Evolutionary conservation across 1,140 invertebrate genomes (phyloP).

Genomic region (Hestina assimilis): DNA sequence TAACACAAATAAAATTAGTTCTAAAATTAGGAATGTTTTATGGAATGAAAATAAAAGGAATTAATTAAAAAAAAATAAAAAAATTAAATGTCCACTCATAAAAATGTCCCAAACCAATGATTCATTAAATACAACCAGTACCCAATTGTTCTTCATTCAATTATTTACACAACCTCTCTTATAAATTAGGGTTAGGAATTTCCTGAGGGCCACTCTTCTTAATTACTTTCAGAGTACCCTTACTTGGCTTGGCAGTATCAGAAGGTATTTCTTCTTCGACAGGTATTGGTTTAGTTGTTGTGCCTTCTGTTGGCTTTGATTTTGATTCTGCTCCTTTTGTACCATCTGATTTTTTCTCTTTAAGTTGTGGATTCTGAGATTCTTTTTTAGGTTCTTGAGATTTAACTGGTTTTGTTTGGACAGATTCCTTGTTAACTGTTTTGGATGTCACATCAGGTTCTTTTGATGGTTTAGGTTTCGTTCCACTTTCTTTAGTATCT

Average conservation of each 20-base stretch:
- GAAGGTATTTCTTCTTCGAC: slow-evolving; percentile 77
- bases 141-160: background rate
- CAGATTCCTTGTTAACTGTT: slow-evolving; percentile 20
- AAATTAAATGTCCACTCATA: no score
- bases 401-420: slow-evolving; percentile 9
- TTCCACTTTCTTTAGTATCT: slow-evolving; percentile 22
- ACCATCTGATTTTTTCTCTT: background rate
- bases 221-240: slow-evolving; percentile 80
- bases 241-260: slow-evolving; percentile 76
- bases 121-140: background rate
- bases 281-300: slow-evolving; percentile 65
- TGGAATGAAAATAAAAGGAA: slow-evolving; percentile 2
- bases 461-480: slow-evolving; percentile 18
- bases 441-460: slow-evolving; percentile 6
- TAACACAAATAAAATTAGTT: background rate
- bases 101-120: background rate
- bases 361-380: background rate
- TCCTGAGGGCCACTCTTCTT: slow-evolving; percentile 77
- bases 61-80: slow-evolving; percentile 10
- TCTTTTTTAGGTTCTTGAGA: slow-evolving; percentile 4
- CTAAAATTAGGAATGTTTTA: slow-evolving; percentile 1
- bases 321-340: background rate
- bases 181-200: slow-evolving; percentile 61
- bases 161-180: slow-evolving; percentile 33
- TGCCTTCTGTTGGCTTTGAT: background rate